A percentile compares a stretch with the other conserved stretches of the same genome.
Conservation (phyloP, 2,113 vertebrate species). For the Hassar affinis region DNA sequence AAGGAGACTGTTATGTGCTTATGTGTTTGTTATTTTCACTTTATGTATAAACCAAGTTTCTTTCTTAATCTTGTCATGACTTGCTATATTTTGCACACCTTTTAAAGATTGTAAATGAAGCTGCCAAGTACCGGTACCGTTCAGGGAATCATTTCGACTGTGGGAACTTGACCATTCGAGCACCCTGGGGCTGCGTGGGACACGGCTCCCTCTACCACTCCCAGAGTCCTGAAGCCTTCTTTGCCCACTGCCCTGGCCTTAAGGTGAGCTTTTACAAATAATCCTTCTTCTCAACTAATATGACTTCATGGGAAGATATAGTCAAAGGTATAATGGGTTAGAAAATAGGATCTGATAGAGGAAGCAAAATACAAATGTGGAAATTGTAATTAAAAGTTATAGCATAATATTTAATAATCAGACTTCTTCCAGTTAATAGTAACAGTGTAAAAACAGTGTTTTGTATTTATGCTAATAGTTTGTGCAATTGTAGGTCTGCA, state of each 20-base stretch:
- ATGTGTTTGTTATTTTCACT: not conserved
- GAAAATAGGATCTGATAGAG: not conserved
- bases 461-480: not conserved
- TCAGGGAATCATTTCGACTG: constrained; percentile 94
- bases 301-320: not conserved
- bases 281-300: not conserved
- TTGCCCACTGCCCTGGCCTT: constrained; percentile 90
- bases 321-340: not conserved
- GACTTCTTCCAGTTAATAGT: not conserved
- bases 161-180: constrained; percentile 90
- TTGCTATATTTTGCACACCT: not conserved
- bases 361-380: not conserved
- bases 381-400: not conserved
- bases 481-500: not conserved
- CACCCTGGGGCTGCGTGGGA: constrained; percentile 96
- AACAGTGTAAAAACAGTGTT: not conserved
- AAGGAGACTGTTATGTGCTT: not conserved
- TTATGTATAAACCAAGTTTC: not conserved
- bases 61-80: not conserved
- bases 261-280: constrained; percentile 76
- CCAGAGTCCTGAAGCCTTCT: constrained; percentile 96
- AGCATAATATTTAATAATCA: too few species aligned
- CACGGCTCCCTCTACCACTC: constrained; percentile 96
- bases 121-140: constrained; percentile 95
- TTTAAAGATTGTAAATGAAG: constrained; percentile 93